Conservation (phyloP, 92 coral and sea anemone species). For the Nematostella vectensis region DNA sequence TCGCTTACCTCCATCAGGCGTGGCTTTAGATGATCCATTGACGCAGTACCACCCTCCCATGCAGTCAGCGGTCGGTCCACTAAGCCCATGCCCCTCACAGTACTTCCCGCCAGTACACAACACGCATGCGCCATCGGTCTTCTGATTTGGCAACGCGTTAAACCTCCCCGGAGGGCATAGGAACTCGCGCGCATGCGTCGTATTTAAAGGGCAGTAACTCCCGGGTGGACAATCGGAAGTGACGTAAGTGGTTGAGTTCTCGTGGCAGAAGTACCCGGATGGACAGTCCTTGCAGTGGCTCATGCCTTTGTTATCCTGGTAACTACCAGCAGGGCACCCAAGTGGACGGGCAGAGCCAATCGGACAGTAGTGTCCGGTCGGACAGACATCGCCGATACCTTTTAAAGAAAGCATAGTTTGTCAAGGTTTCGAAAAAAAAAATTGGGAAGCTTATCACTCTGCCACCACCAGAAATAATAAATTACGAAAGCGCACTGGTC, state of each 20-base stretch:
- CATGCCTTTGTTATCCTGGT: constrained; percentile 69
- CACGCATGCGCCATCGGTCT: constrained; percentile 47
- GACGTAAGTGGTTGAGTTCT: constrained; percentile 53
- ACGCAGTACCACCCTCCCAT: constrained; percentile 94
- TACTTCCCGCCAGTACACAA: constrained; percentile 88
- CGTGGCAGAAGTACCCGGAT: constrained; percentile 61
- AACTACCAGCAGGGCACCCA: constrained; percentile 88
- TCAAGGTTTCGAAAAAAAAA: neutral
- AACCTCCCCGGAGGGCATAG: constrained; percentile 78
- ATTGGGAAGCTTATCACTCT: no score
- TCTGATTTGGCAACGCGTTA: constrained; percentile 61
- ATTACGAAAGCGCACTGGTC: no score
- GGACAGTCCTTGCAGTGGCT: constrained; percentile 78
- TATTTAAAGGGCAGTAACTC: constrained; percentile 75
- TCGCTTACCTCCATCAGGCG: constrained; percentile 80
- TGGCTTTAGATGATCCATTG: constrained; percentile 70
- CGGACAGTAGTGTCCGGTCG: constrained; percentile 78
- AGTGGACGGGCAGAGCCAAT: constrained; percentile 50
- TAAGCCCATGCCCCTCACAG: constrained; percentile 69
- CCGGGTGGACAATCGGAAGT: constrained; percentile 74
- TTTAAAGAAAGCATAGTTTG: neutral
- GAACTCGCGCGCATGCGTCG: constrained; percentile 48
- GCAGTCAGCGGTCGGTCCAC: constrained; percentile 72
- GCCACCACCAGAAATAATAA: no score
- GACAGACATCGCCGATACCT: constrained; percentile 88